Percentiles rank a stretch among this genome's conserved stretches.
Evolutionary conservation across 2,113 vertebrate genomes (phyloP).

Genomic region (Pterocles burchelli): DNA sequence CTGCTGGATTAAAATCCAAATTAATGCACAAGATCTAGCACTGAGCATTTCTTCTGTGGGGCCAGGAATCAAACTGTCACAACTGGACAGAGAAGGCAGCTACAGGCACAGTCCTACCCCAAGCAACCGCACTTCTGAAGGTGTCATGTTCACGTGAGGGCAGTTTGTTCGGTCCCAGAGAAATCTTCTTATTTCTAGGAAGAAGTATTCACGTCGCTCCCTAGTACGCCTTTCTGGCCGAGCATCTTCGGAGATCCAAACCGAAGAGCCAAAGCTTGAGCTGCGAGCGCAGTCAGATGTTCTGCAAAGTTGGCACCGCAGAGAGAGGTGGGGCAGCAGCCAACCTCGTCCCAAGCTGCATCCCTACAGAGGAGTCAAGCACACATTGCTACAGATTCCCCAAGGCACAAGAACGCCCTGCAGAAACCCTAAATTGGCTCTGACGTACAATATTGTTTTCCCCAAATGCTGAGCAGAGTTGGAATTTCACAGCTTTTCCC

Average conservation of each 20-base stretch:
- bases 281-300: fast-evolving
- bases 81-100: background rate
- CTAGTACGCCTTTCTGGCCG: background rate
- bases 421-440: background rate
- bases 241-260: fast-evolving
- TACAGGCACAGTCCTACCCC: background rate
- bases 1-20: background rate
- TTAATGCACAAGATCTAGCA: background rate
- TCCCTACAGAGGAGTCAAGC: background rate
- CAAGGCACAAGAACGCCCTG: background rate
- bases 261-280: background rate
- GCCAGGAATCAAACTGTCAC: no score
- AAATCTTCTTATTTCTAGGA: background rate
- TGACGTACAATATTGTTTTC: background rate
- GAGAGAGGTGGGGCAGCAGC: background rate
- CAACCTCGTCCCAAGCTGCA: background rate
- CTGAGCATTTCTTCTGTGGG: background rate
- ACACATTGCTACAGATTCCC: background rate
- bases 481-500: background rate
- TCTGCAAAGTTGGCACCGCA: background rate
- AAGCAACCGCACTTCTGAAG: fast-evolving
- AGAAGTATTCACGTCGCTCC: background rate
- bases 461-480: background rate
- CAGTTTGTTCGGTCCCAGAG: background rate
- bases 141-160: fast-evolving